Base-by-base conservation (phyloP, 2,113 vertebrate species). In the Gadus macrocephalus region DNA sequence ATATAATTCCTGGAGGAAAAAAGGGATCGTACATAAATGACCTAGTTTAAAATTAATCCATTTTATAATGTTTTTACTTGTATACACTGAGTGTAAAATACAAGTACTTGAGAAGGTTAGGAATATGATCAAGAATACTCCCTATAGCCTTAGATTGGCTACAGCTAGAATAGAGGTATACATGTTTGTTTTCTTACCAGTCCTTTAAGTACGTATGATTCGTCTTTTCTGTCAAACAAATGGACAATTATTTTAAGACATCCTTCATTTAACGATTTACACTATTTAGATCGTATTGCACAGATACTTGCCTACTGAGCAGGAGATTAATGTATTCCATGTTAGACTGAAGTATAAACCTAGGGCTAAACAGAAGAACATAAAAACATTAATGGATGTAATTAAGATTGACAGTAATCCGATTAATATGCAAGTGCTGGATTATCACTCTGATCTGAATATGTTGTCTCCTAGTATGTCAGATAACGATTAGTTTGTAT, bases 151-250 rank as follows among this genome's bases (percentile, higher is more conserved):
- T 58, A 58, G 55, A 9, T 49, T 49, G 9, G 42, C 42, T 49
- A 49, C 42, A 49, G 42, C 42, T 9, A 12, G 42, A 49, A 49
- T 49, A 49, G 42, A 49, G 11, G 42, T 65, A 11, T 17, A 7
- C 1, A 15, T n/a, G 20, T 14, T 53, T 64, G 15, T 49, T 16
- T 11, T 11, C 94, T 93, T 92, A 98, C 96, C 90, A 98, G 84
- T 90, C 95, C 96, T 95, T 98, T 98, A 59, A 92, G 91, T 79
- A 94, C 86, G 78, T 93, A 20, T 3, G 96, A 93, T 87, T 98
- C 95, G 81, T 95, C 95, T 83, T 93, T 95, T 89, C 96, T 98
- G 87, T 65, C 73, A 89, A 79, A 55, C 20, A 73, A 70, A 78
- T 20, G 20, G 4, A 1, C 12, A 5, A 15, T 66, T 28, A 68